phyloP scores from a whole-genome alignment of 2,797 vertebrate species.

The Schizopygopsis malacanthus region DNA sequence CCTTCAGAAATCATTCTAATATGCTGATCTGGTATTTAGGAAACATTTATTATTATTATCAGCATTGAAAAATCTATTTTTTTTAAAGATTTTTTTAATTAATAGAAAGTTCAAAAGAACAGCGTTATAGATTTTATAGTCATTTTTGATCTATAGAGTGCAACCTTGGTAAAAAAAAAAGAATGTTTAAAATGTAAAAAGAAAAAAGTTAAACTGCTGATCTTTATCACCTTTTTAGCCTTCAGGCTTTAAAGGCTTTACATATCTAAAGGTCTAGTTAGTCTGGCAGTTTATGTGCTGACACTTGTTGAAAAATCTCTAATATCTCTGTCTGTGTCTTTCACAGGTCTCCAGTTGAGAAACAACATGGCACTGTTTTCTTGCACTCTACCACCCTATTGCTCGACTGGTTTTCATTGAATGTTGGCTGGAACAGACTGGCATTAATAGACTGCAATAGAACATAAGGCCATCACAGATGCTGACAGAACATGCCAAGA shows the following conservation, averaged over 20 bases:
- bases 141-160: not conserved
- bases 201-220: not conserved
- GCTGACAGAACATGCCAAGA: slow-evolving; percentile 92
- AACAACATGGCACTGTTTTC: slow-evolving; percentile 97
- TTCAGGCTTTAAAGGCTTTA: not conserved
- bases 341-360: slow-evolving; percentile 94
- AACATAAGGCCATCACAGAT: slow-evolving; percentile 88
- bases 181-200: not conserved
- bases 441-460: slow-evolving; percentile 90
- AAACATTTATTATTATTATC: not conserved
- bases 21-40: not conserved
- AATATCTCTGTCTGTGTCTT: slow-evolving; percentile 40
- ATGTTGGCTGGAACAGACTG: slow-evolving; percentile 91
- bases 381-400: slow-evolving; percentile 96
- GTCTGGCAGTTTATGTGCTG: not conserved
- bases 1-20: not conserved
- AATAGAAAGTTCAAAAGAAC: not conserved
- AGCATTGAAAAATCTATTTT: not conserved
- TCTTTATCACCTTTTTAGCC: not conserved
- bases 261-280: not conserved
- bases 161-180: too few relatives aligned
- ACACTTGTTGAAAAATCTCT: slow-evolving; percentile 18
- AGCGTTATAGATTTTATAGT: not conserved
- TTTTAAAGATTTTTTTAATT: not conserved
- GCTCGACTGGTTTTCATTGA: slow-evolving; percentile 91